phyloP scores from a whole-genome alignment of 2,888 invertebrate species.

The Leptothorax acervorum region DNA sequence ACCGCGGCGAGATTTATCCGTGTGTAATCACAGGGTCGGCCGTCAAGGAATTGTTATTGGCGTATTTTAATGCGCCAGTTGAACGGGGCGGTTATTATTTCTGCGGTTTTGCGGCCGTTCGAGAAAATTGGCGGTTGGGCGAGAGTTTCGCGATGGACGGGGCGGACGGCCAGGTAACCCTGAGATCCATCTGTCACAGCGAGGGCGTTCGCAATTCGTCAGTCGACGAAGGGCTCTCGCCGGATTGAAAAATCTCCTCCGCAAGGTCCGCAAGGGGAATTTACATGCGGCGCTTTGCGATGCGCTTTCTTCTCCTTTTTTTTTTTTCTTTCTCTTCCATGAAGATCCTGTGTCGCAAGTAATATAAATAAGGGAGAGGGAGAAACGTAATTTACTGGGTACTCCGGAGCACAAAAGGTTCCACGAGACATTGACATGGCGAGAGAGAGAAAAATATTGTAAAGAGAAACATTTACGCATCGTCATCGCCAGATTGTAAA shows the following conservation, averaged over 20 bases:
- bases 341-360: constrained; percentile 35
- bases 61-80: constrained; percentile 79
- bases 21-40: constrained; percentile 79
- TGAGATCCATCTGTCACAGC: constrained; percentile 80
- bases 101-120: constrained; percentile 82
- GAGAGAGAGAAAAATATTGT: background rate
- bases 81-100: constrained; percentile 81
- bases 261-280: constrained; percentile 51
- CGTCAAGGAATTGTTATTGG: constrained; percentile 82
- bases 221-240: constrained; percentile 61
- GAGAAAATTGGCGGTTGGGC: constrained; percentile 80
- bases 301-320: background rate
- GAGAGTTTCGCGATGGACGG: constrained; percentile 59
- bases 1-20: constrained; percentile 82
- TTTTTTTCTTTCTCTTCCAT: background rate
- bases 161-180: constrained; percentile 73
- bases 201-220: constrained; percentile 77
- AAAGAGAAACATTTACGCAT: background rate
- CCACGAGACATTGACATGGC: background rate
- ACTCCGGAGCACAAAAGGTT: constrained; percentile 23
- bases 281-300: constrained; percentile 59
- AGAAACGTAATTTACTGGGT: constrained; percentile 37
- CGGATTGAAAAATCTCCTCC: constrained; percentile 72
- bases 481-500: constrained; percentile 20
- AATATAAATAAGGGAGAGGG: constrained; percentile 22